These are phyloP conservation scores for Lepidocyrtinus sp. DNA, from an alignment of 2,888 invertebrate species.

Conservation along the genomic window DNA sequence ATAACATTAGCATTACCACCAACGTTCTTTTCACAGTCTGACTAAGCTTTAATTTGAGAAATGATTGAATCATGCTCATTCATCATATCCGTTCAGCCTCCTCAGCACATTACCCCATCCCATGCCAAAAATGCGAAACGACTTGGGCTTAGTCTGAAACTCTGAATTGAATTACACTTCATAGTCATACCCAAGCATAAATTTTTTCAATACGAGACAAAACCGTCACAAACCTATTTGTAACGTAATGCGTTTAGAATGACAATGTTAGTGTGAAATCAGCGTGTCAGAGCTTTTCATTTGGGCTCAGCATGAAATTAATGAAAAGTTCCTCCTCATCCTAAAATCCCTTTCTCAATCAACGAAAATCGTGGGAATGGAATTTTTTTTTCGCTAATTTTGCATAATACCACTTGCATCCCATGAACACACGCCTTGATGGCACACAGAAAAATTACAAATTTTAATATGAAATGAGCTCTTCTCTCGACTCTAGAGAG, in stretches of 20 bases:
- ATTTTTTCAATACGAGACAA: slow-evolving; percentile 16
- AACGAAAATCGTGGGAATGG: slow-evolving; percentile 45
- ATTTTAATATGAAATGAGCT: not conserved
- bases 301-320: slow-evolving; percentile 35
- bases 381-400: slow-evolving; percentile 36
- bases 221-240: too few relatives aligned
- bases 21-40: slow-evolving; percentile 16
- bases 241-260: too few relatives aligned
- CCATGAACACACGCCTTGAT: not conserved
- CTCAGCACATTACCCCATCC: too few relatives aligned
- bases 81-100: not conserved
- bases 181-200: not conserved
- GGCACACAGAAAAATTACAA: not conserved
- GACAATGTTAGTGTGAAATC: slow-evolving; percentile 29
- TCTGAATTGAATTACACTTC: not conserved
- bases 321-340: slow-evolving; percentile 21
- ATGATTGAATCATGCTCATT: not conserved
- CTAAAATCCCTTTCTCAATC: too few relatives aligned
- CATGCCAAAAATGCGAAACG: not conserved
- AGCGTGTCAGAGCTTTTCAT: slow-evolving; percentile 36
- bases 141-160: not conserved
- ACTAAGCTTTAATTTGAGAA: slow-evolving; percentile 15
- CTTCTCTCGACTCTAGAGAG: not conserved
- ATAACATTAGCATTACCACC: not conserved
- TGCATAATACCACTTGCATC: too few relatives aligned